A percentile compares a stretch with the other conserved stretches of the same genome.
These are phyloP conservation scores for Helleia helle DNA, from an alignment of 2,888 invertebrate species.

Conservation along the genomic window DNA sequence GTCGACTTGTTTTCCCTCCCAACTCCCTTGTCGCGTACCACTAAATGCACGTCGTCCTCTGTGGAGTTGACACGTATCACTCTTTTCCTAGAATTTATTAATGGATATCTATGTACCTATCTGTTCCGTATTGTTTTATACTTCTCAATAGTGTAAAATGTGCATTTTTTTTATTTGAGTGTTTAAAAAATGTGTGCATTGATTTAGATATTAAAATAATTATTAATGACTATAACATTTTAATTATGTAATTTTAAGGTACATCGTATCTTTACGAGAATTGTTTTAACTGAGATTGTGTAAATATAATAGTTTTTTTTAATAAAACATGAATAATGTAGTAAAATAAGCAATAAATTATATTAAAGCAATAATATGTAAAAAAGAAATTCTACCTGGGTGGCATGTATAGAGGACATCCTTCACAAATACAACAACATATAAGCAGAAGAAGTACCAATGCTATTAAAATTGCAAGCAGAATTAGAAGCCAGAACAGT, in stretches of 20 bases:
- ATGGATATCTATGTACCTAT: conserved; percentile 71
- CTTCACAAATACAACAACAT: conserved; percentile 88
- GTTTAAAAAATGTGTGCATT: conserved; percentile 5
- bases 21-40: conserved; percentile 80
- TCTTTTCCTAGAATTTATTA: conserved; percentile 80
- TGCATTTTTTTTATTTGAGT: conserved; percentile 8
- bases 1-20: conserved; percentile 84
- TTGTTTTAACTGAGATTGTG: background rate
- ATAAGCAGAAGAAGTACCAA: conserved; percentile 81
- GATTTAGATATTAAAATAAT: background rate
- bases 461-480: conserved; percentile 83
- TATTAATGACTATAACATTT: no score
- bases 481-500: conserved; percentile 84
- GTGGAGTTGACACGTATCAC: conserved; percentile 83
- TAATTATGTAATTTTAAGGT: no score
- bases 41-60: conserved; percentile 83
- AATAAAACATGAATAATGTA: background rate
- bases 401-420: conserved; percentile 87
- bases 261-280: no score
- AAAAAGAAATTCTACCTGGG: conserved; percentile 69
- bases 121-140: conserved; percentile 33
- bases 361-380: conserved; percentile 4
- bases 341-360: conserved; percentile 7
- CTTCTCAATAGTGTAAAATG: conserved; percentile 14
- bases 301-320: background rate